Evolutionary conservation across 1,140 invertebrate genomes (phyloP).

Genomic region (Tenebrio molitor): DNA sequence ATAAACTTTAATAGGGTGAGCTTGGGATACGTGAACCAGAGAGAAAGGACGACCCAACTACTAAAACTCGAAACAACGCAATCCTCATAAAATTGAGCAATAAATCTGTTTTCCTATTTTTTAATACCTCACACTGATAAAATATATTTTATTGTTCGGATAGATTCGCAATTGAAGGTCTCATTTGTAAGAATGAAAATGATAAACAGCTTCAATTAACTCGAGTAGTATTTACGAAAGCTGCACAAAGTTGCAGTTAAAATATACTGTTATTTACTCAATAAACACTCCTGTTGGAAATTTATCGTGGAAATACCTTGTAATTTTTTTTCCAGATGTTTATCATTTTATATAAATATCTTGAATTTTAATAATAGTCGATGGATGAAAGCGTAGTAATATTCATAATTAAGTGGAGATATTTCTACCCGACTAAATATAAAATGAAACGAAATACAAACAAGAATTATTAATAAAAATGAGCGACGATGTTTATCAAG

Average conservation of each 20-base stretch:
- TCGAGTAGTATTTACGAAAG: not conserved
- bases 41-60: constrained; percentile 31
- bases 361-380: not conserved
- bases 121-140: constrained; percentile 32
- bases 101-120: constrained; percentile 37
- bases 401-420: too few species aligned
- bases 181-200: constrained; percentile 1
- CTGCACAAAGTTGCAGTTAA: constrained; percentile 4
- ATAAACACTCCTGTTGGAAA: not conserved
- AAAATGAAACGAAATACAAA: constrained; percentile 6
- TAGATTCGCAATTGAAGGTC: constrained; percentile 12
- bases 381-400: not conserved
- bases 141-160: constrained; percentile 8
- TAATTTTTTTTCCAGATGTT: not conserved
- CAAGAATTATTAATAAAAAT: constrained; percentile 13
- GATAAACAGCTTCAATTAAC: not conserved
- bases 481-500: not conserved
- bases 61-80: constrained; percentile 32
- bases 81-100: constrained; percentile 25
- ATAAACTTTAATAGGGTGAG: constrained; percentile 29
- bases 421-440: too few species aligned
- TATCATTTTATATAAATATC: not conserved
- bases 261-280: not conserved
- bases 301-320: not conserved
- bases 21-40: constrained; percentile 25